Base-by-base conservation (phyloP, 2,888 invertebrate genomes). In the Drosophila tanythrix region DNA sequence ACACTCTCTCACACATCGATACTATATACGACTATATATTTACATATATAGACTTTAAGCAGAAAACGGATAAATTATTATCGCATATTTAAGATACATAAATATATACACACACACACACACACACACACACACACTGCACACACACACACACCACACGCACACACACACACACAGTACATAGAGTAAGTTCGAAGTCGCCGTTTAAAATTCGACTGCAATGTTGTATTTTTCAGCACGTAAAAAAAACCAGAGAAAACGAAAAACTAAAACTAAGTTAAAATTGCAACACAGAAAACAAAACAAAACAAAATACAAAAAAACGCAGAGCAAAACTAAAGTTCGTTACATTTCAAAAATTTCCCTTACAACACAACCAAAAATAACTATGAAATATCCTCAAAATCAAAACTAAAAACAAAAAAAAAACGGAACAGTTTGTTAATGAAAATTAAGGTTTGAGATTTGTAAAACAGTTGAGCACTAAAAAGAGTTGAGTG, bases 191-290 rank as follows among this genome's bases (percentile, higher is more conserved):
- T 35, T 36, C 18, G 27, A 56, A 43, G 56, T 36, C 59, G 60
- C 53, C 52, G 56, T 46, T 62, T 58, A n/a, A 38, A 70, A 70
- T 77, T 75, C 70, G 82, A 82, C 74, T 76, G 89, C 88, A 86
- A 79, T 70, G 86, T 88, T 86, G 89, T 87, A 87, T 76, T 89
- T 78, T 84, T 79, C 79, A 84, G 89, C 86, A 88, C 88, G 62
- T 80, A 61, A 76, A 33, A 33, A 0, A 31, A 31, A 67, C 56
- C 15, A 65, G 55, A 52, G 53, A 65, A 31, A 70, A 60, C 66
- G 27, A 52, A 66, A 61, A 68, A 76, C 61, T 38, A 65, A 67
- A 70, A 62, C 71, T 65, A 80, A 76, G 51, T 59, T 31, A 46
- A 68, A 52, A 40, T 15, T 21, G 48, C 46, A 62, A 60, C n/a